Conservation (phyloP, 2,888 invertebrate genomes). For the Neocrepidodera transversa region DNA sequence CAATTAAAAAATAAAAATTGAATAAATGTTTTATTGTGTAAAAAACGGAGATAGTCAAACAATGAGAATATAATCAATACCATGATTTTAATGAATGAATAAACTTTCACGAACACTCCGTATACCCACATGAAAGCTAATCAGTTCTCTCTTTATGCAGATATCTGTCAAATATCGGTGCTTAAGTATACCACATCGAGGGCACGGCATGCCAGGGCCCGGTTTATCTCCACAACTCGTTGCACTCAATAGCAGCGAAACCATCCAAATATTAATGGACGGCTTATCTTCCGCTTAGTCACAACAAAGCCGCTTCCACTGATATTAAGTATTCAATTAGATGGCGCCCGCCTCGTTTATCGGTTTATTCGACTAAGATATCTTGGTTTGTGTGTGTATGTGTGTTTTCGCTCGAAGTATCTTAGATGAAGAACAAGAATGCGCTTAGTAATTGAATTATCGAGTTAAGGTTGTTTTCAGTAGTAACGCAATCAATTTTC, state of each 20-base stretch:
- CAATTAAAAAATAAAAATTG: too few relatives aligned
- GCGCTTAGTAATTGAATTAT: slow-evolving; percentile 17
- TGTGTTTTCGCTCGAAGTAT: slow-evolving; percentile 4
- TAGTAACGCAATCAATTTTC: too few relatives aligned
- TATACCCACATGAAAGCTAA: slow-evolving; percentile 17
- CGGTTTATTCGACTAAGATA: slow-evolving; percentile 31
- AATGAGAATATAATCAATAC: too few relatives aligned
- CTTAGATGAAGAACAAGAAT: too few relatives aligned
- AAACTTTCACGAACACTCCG: background rate
- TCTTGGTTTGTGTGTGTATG: slow-evolving; percentile 18
- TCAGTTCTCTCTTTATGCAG: slow-evolving; percentile 20
- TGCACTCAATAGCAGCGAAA: slow-evolving; percentile 31
- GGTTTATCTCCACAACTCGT: slow-evolving; percentile 29
- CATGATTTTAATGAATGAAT: too few relatives aligned
- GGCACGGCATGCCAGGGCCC: slow-evolving; percentile 3
- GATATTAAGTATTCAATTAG: slow-evolving; percentile 36
- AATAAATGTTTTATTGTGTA: too few relatives aligned
- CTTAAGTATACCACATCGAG: background rate
- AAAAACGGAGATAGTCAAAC: too few relatives aligned
- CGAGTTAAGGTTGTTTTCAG: too few relatives aligned
- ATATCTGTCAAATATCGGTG: slow-evolving; percentile 17
- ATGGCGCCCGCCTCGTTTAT: slow-evolving; percentile 27
- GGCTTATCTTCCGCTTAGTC: slow-evolving; percentile 33
- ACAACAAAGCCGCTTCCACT: slow-evolving; percentile 30
- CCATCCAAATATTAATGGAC: slow-evolving; percentile 31